Evolutionary conservation across 2,113 vertebrate species (phyloP).

Genomic region (Carassius carassius): DNA sequence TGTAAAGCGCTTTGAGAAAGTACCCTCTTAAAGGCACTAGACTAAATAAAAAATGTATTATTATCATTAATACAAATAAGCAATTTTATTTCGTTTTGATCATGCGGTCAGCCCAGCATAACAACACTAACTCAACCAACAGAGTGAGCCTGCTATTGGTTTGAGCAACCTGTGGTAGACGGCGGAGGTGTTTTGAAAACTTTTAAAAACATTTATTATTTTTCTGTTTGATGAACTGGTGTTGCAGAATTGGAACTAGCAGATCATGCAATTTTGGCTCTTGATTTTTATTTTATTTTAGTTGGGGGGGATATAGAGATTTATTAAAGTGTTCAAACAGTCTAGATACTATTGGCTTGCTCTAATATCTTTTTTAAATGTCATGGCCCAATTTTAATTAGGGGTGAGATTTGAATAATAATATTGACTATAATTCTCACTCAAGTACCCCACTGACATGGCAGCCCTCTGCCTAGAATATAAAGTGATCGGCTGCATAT

Average conservation of each 20-base stretch:
- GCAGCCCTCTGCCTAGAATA: constrained; percentile 3
- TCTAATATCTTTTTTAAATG: constrained; percentile 42
- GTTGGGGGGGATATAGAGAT: neutral
- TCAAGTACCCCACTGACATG: constrained; percentile 23
- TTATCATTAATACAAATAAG: neutral
- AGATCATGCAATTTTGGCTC: neutral
- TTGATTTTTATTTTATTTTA: too few species aligned
- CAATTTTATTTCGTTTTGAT: neutral
- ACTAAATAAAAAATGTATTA: too few species aligned
- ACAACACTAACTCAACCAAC: constrained; percentile 1
- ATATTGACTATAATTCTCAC: constrained; percentile 25
- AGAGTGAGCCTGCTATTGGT: neutral
- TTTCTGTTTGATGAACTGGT: neutral
- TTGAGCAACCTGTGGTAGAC: neutral
- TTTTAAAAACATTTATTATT: neutral
- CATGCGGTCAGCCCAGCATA: neutral
- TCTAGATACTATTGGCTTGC: constrained; percentile 33
- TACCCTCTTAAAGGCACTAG: too few species aligned
- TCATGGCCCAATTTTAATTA: constrained; percentile 40
- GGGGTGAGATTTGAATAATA: constrained; percentile 35
- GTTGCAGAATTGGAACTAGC: neutral
- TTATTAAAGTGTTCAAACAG: constrained; percentile 38
- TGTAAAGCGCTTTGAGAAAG: too few species aligned
- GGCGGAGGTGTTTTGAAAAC: neutral
- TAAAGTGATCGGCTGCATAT: neutral